Conservation (phyloP, 2,113 vertebrate species). For the Corythornis vintsioides region DNA sequence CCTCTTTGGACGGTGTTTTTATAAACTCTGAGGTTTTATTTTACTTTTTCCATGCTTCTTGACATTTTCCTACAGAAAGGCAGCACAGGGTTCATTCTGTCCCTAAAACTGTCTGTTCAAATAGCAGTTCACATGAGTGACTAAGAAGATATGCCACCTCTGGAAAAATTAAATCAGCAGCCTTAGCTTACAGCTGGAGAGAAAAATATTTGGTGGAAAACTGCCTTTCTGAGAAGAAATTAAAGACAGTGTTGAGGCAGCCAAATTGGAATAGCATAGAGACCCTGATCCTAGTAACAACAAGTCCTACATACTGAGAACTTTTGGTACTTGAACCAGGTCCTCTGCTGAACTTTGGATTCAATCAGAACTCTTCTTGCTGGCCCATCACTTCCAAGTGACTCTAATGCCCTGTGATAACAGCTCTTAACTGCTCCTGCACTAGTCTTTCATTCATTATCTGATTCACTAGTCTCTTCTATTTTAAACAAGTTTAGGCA, state of each 20-base stretch:
- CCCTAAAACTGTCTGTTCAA: not conserved
- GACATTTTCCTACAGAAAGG: not conserved
- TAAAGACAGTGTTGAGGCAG: not conserved
- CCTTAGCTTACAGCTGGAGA: not conserved
- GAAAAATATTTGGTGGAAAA: constrained; percentile 6
- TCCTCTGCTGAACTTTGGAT: not conserved
- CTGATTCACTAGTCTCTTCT: not conserved
- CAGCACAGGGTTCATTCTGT: not conserved
- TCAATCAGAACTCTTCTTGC: not conserved
- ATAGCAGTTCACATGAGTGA: not conserved
- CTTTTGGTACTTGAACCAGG: not conserved
- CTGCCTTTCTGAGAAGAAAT: constrained; percentile 9
- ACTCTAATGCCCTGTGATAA: not conserved
- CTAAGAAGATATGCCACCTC: constrained; percentile 5
- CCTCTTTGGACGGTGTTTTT: not conserved
- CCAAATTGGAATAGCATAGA: not conserved
- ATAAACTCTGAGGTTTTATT: not conserved
- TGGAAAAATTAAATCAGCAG: constrained; percentile 49
- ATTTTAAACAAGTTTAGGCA: not conserved
- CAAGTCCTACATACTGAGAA: not conserved
- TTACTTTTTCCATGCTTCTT: not conserved
- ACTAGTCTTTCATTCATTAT: not conserved
- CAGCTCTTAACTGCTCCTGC: not conserved
- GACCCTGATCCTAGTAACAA: not conserved
- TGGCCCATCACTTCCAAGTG: not conserved